Base-by-base conservation (phyloP, 2,113 vertebrate species). In the Pomatorhinus ruficollis region DNA sequence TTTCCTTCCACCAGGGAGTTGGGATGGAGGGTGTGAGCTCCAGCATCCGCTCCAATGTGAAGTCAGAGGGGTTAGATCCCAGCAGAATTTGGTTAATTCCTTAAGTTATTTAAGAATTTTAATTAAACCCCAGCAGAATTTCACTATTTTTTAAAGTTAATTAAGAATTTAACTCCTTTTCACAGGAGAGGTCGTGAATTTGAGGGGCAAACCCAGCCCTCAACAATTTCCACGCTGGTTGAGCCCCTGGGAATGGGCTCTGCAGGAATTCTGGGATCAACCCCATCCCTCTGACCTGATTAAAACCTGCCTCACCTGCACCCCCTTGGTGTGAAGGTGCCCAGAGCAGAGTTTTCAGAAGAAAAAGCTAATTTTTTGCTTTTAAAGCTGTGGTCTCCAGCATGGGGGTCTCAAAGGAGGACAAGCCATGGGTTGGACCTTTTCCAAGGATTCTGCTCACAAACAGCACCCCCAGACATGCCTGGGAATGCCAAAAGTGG, bases 91-190 rank as follows among this genome's bases (percentile, higher is more conserved):
- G 18, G 15, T 15, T 3, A 27, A 45, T 33, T 63, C 33, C 28
- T 33, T 2, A 2, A 35, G 5, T 31, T 53, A 27, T 27, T 83
- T 18, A 27, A 18, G n/a, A 83, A 37, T 54, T 63, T 11, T 9
- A 53, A 44, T 39, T 4, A 14, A 45, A 22, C 3, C 7, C 17
- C 33, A 9, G n/a, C 27, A 27, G 17, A 60, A 39, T 28, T 53
- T 11, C 3, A 3, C 17, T 31, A 0, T 2, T 11, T 39, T 24
- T 28, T 9, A 37, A 0, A 74, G 27, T 9, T 9, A 18, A 45
- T 35, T 16, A 24, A 19, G 30, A 30, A 23, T 30, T 42, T 35
- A 23, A 42, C 30, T 42, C 52, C 35, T 47, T 56, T n/a, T 59
- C 15, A 2, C 12, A 0, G 8, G 4, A 31, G 31, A n/a, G 39